Evolutionary conservation across 2,113 vertebrate species (phyloP).

Genomic region (Gavialis gangeticus): DNA sequence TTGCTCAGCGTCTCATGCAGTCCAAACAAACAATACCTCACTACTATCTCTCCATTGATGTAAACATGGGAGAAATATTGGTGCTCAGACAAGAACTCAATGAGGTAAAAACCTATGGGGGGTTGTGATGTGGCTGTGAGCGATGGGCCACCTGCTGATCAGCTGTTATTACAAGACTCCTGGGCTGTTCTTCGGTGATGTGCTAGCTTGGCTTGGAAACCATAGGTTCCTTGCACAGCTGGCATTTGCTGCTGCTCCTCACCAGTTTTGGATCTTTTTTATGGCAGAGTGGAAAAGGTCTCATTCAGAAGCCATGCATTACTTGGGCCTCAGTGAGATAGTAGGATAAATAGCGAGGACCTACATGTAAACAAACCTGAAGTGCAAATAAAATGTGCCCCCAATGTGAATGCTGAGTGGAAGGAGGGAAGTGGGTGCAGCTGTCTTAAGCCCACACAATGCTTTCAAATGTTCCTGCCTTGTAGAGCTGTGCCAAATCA

Average conservation of each 20-base stretch:
- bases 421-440: neutral
- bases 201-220: neutral
- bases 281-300: neutral
- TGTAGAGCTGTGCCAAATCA: neutral
- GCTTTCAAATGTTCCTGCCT: neutral
- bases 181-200: neutral
- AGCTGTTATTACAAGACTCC: neutral
- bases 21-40: conserved; percentile 99
- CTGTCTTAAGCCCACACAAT: neutral
- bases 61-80: conserved; percentile 94
- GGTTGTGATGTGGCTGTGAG: neutral
- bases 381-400: neutral
- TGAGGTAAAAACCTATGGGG: conserved; percentile 77
- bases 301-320: accelerated
- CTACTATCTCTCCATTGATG: conserved; percentile 96
- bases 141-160: neutral
- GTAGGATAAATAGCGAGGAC: neutral
- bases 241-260: neutral
- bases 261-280: neutral
- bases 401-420: neutral
- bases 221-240: neutral
- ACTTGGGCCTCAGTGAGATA: neutral
- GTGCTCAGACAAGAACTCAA: conserved; percentile 94
- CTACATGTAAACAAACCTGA: neutral
- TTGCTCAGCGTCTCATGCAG: conserved; percentile 95